A percentile compares a stretch with the other conserved stretches of the same genome.
Conservation (phyloP, 2,888 invertebrate species). For the Catocala nupta region DNA sequence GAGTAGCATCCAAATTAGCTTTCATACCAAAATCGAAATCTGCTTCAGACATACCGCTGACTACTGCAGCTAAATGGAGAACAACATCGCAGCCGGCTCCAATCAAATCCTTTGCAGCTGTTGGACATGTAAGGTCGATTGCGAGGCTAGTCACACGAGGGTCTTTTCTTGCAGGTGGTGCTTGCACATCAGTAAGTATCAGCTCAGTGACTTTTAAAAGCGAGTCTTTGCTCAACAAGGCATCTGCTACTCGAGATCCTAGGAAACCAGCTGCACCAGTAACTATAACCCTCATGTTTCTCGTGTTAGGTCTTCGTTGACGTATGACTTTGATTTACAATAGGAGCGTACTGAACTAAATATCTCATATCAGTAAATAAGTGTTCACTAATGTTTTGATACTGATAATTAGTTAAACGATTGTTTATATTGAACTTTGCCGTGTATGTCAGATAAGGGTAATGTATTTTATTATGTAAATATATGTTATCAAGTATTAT, state of each 20-base stretch:
- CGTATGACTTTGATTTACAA: not conserved
- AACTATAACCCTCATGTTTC: constrained; percentile 70
- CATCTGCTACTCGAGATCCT: constrained; percentile 64
- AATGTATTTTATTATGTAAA: not conserved
- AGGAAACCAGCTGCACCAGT: constrained; percentile 75
- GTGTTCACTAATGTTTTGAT: constrained; percentile 11
- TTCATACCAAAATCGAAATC: constrained; percentile 75
- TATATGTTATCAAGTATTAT: not conserved
- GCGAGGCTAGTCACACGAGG: constrained; percentile 56
- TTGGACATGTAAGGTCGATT: constrained; percentile 44
- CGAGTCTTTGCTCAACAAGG: constrained; percentile 53
- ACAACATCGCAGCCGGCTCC: constrained; percentile 59
- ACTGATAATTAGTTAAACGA: not conserved
- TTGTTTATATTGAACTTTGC: constrained; percentile 14
- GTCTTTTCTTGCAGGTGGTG: constrained; percentile 46
- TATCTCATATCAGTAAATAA: not conserved
- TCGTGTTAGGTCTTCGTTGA: not conserved
- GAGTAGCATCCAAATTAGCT: constrained; percentile 76
- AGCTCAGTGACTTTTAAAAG: constrained; percentile 56
- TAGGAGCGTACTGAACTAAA: not conserved
- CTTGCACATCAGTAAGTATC: constrained; percentile 56
- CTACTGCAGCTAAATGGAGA: constrained; percentile 78
- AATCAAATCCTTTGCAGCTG: constrained; percentile 60
- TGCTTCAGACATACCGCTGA: constrained; percentile 77
- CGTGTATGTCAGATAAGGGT: constrained; percentile 4